phyloP scores from a whole-genome alignment of 2,113 vertebrate species.

The Mirounga angustirostris region DNA sequence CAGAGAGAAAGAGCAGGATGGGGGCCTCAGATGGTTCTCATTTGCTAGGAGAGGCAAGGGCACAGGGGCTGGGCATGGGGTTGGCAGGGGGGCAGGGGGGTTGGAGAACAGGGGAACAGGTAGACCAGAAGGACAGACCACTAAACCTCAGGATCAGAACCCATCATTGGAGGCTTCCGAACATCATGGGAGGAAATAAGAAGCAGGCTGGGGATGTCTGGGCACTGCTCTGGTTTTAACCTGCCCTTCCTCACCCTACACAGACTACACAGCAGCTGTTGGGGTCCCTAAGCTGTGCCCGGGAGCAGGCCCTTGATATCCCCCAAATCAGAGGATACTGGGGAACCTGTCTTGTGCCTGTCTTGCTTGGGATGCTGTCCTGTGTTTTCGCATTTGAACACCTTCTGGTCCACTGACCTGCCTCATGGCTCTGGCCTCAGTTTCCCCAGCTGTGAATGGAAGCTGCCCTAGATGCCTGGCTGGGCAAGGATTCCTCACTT shows the following conservation, averaged over 20 bases:
- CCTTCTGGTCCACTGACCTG: background rate
- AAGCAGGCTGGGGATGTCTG: fast-evolving
- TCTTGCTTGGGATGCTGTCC: background rate
- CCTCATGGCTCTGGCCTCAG: background rate
- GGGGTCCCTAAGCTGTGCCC: no score
- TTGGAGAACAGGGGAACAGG: background rate
- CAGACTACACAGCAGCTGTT: fast-evolving
- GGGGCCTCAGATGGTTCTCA: background rate
- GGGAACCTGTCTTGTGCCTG: background rate
- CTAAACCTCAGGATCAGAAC: fast-evolving
- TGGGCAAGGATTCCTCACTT: fast-evolving
- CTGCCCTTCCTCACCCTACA: background rate
- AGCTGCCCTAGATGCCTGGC: background rate
- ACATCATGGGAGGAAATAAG: background rate
- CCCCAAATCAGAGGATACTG: no score
- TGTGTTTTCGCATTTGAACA: background rate
- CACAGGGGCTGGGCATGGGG: fast-evolving
- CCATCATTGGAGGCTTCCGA: fast-evolving
- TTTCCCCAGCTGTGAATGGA: background rate
- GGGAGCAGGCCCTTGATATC: background rate
- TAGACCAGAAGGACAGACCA: background rate
- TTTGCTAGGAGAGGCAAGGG: background rate
- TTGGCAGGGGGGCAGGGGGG: background rate
- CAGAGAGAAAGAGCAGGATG: background rate
- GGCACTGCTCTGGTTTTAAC: background rate